Conservation (phyloP, 2,113 vertebrate genomes). For the Mirounga angustirostris region DNA sequence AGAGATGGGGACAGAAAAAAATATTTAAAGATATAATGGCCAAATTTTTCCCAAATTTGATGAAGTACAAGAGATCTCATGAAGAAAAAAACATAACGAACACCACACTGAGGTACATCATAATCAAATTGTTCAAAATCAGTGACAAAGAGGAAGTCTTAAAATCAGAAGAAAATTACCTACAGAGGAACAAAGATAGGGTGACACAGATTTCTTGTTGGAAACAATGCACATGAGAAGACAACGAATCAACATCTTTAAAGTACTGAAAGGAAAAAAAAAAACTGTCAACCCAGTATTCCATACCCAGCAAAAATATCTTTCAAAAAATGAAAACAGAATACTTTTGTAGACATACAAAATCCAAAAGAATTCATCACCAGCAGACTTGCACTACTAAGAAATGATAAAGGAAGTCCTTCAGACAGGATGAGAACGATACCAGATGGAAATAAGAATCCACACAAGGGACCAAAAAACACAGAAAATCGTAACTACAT, state of each 20-base stretch:
- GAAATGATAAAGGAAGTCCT: not conserved
- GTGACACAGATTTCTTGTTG: not conserved
- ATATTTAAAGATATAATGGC: not conserved
- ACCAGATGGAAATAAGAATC: not conserved
- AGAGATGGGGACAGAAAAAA: not conserved
- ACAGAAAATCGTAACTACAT: constrained; percentile 23
- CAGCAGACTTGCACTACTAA: not conserved
- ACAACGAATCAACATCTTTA: not conserved
- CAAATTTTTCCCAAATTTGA: not conserved
- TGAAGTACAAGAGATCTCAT: not conserved
- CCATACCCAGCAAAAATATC: not conserved
- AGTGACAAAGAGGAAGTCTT: not conserved
- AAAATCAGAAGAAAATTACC: not conserved
- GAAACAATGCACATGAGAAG: not conserved
- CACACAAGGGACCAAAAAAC: not conserved
- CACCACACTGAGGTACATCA: not conserved
- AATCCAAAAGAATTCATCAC: constrained; percentile 25
- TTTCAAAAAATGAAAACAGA: not conserved
- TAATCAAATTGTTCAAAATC: constrained; percentile 15
- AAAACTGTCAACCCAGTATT: not conserved
- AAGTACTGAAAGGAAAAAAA: not conserved
- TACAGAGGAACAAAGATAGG: not conserved
- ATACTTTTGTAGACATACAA: not conserved
- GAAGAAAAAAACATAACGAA: not conserved
- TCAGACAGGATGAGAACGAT: not conserved